Evolutionary conservation across 1,140 invertebrate species (phyloP), one percentile per base, ranked within the genome.

Genomic region (Euwallacea similis): DNA sequence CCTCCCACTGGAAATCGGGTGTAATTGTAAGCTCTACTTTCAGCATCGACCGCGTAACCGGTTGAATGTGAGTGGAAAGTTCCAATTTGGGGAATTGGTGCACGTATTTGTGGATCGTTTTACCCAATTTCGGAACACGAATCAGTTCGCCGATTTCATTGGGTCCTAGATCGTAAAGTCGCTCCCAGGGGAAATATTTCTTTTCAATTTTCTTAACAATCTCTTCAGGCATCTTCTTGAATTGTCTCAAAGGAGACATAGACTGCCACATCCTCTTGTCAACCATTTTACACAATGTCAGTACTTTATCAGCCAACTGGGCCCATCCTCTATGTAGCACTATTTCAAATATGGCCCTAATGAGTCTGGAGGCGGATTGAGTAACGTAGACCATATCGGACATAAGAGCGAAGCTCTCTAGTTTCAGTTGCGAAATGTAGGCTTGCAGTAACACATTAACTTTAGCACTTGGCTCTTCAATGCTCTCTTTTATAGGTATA

Each of bases 351-450:
- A 99, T 97, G 0, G 98, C 98, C 75, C 98, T 84, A 86, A 99
- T 93, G 6, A 99, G 84, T 64, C 98, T 86, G 4, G 93, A 91
- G 0, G 98, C 98, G 6, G 96, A 98, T 83, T 99, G 98, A 0
- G 98, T 99, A 0, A 99, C 95, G 79, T 96, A 99, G 0, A 99
- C 96, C 98, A 99, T 99, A 82, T 99, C 98, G 0, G 96, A 94
- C 94, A 99, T 98, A 4, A 99, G 83, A 0, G 97, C 97, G 82
- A 99, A 98, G 10, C 98, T 97, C 82, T 99, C 98, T 46, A 99
- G 84, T 83, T 99, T 99, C 53, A 99, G 82, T 80, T 99, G 97
- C 0, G 97, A 99, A 64, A 99, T 99, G 82, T 99, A 99, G 0
- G 97, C 97, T 83, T 99, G 97, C 3, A 99, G 85, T 4, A 99